Evolutionary conservation across 2,113 vertebrate species (phyloP).

Genomic region (Anser brachyrhynchus): DNA sequence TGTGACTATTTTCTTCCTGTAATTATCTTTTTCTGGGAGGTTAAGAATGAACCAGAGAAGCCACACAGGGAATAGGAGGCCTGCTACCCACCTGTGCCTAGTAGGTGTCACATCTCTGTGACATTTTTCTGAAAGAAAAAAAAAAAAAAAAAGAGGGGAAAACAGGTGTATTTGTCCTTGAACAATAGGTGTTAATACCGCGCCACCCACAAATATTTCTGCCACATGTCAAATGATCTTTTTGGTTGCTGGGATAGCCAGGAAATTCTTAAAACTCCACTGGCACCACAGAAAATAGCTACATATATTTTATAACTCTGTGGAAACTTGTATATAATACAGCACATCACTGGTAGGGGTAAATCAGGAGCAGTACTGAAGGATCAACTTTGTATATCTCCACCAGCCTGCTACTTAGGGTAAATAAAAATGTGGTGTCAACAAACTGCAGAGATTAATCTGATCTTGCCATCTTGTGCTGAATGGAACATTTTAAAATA

Average conservation of each 20-base stretch:
- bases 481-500: constrained; percentile 66
- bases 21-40: not conserved
- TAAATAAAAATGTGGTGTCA: constrained; percentile 61
- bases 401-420: constrained; percentile 43
- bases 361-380: not conserved
- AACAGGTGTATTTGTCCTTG: not conserved
- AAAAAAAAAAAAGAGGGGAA: not conserved
- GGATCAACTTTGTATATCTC: constrained; percentile 23
- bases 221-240: not conserved
- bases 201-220: not conserved
- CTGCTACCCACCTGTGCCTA: not conserved
- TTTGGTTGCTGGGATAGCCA: not conserved
- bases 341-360: not conserved
- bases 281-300: not conserved
- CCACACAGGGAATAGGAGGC: not conserved
- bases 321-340: not conserved
- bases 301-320: not conserved
- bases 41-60: not conserved
- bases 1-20: not conserved
- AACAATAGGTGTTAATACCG: not conserved
- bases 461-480: constrained; percentile 50
- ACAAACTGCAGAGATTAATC: constrained; percentile 60
- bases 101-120: not conserved
- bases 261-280: not conserved
- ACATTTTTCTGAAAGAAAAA: not conserved